Conservation (phyloP, 2,888 invertebrate genomes). For the Dysmachus trigonus region DNA sequence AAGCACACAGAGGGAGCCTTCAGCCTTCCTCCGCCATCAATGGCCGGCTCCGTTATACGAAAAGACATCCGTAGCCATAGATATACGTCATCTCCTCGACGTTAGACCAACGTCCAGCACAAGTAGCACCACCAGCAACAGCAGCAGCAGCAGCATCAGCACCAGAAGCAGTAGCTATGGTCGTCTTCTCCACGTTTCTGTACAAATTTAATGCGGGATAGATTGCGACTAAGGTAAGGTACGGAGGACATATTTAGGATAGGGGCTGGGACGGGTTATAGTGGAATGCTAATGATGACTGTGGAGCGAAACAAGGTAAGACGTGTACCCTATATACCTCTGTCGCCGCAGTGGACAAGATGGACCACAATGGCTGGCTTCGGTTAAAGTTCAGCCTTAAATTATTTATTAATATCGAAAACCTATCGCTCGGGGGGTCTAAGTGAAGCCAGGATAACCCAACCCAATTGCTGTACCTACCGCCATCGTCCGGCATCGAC, state of each 20-base stretch:
- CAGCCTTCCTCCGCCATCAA: conserved; percentile 43
- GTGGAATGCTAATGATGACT: conserved; percentile 48
- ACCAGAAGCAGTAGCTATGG: conserved; percentile 32
- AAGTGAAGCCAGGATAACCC: not conserved
- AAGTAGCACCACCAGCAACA: not conserved
- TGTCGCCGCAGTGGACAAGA: conserved; percentile 45
- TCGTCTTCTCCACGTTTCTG: conserved; percentile 45
- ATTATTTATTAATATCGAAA: conserved; percentile 52
- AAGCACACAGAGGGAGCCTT: conserved; percentile 36
- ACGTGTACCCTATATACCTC: conserved; percentile 31
- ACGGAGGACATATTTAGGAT: conserved; percentile 30
- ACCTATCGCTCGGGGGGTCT: conserved; percentile 47
- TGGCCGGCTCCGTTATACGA: conserved; percentile 32
- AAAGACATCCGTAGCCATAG: conserved; percentile 44
- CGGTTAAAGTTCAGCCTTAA: conserved; percentile 48
- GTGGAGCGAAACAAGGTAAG: conserved; percentile 46
- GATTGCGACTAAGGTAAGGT: conserved; percentile 35
- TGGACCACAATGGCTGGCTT: conserved; percentile 47
- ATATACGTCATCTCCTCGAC: conserved; percentile 39
- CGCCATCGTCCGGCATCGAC: not conserved
- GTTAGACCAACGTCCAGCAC: conserved; percentile 42
- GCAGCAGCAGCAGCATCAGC: not conserved
- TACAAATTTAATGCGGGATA: conserved; percentile 47
- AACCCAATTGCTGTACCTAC: not conserved
- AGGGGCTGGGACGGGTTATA: conserved; percentile 10